Evolutionary conservation across 1,140 invertebrate species (phyloP).

Genomic region (Heliothis virescens): DNA sequence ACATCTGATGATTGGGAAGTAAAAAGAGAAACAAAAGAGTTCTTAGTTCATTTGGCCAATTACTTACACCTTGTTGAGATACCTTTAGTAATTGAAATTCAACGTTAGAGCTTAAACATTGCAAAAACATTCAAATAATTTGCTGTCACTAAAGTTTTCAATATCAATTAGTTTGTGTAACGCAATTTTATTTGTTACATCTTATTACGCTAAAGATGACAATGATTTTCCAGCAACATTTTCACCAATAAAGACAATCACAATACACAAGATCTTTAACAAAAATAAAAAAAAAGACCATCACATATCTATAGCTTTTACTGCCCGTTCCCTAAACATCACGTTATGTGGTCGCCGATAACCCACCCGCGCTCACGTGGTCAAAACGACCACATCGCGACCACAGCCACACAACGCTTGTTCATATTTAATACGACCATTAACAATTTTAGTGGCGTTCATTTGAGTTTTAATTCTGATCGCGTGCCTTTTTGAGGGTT

Average conservation of each 20-base stretch:
- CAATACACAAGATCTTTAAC: too few relatives aligned
- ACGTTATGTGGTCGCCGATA: constrained; percentile 21
- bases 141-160: not conserved
- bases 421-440: constrained; percentile 40
- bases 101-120: too few relatives aligned
- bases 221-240: too few relatives aligned
- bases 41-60: too few relatives aligned
- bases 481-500: constrained; percentile 18
- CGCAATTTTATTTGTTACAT: too few relatives aligned
- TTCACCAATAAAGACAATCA: too few relatives aligned
- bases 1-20: too few relatives aligned
- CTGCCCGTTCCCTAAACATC: constrained; percentile 5
- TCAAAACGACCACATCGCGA: not conserved
- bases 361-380: constrained; percentile 22
- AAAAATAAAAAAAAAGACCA: not conserved
- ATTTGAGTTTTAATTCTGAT: constrained; percentile 23
- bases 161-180: too few relatives aligned
- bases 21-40: too few relatives aligned
- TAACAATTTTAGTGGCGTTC: constrained; percentile 19
- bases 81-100: too few relatives aligned
- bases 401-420: constrained; percentile 8
- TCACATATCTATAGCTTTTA: not conserved
- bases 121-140: not conserved
- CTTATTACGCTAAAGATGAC: too few relatives aligned
- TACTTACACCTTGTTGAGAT: too few relatives aligned